Base-by-base conservation (phyloP, 2,797 vertebrate genomes). In the Meda fulgida region DNA sequence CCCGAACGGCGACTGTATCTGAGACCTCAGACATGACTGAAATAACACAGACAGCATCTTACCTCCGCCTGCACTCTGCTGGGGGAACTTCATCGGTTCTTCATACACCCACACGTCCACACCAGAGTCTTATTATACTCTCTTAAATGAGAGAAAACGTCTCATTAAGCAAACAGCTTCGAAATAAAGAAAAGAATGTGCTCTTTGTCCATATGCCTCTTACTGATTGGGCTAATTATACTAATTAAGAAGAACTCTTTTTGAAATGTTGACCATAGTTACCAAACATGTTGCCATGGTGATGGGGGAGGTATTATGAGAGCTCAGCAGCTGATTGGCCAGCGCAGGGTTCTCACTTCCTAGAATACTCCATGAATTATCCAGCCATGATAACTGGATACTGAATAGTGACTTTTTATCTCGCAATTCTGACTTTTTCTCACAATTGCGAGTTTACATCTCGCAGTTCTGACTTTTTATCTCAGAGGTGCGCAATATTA, bases 21-120 rank as follows among this genome's bases (percentile, higher is more conserved):
- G 55, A 70, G 81, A 84, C 53, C 29, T 55, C 60, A 84, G 69
- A 75, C 78, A 75, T 78, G 79, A 80, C 65, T 81, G 38, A 84
- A 87, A 84, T 84, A 87, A 80, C 71, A 84, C 83, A 76, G 36
- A 84, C 87, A 48, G 38, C 36, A 63, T 73, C 81, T 86, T 73
- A 60, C 77, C 36, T 58, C 66, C 3, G 29, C 63, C 29, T 65
- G 63, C 63, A 31, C 60, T 31, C 63, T 65, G 6, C 81, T 53
- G 71, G 63, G 83, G 29, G 53, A 81, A 76, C 51, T 76, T 69
- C 53, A 66, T 80, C 83, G 63, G 77, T 29, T 80, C 18, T 18
- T 40, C 65, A 78, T 53, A 69, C 79, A 36, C 79, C 63, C 79
- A 77, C 84, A 77, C 29, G 5, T 26, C 53, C 70, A 65, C 60